These are phyloP conservation scores for Hydra vulgaris DNA, from an alignment of 30 jellyfish, hydroid and myxozoan species.

Conservation along the genomic window DNA sequence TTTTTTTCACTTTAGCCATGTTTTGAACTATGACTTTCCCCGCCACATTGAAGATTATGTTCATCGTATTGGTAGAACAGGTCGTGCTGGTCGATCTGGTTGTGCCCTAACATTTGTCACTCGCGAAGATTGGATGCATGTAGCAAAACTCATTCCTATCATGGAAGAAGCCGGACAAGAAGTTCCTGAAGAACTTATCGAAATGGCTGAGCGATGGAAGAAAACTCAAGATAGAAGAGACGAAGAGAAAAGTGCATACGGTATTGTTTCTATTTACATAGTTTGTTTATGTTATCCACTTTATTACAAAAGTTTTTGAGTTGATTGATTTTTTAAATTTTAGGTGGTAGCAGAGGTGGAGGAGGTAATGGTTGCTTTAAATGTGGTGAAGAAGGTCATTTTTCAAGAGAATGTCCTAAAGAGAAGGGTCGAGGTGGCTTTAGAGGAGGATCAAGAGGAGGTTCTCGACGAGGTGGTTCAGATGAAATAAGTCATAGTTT, in stretches of 20 bases:
- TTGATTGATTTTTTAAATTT: background rate
- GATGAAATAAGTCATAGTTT: background rate
- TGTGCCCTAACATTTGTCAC: slow-evolving; percentile 85
- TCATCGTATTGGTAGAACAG: slow-evolving; percentile 97
- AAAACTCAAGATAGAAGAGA: slow-evolving; percentile 45
- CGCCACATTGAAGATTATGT: slow-evolving; percentile 95
- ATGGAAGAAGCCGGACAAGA: slow-evolving; percentile 93
- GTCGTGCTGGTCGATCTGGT: slow-evolving; percentile 99
- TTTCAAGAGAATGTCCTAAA: slow-evolving; percentile 52
- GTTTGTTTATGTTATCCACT: background rate
- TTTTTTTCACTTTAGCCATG: slow-evolving; percentile 61
- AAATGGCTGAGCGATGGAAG: slow-evolving; percentile 76
- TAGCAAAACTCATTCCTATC: slow-evolving; percentile 65
- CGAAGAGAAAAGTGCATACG: slow-evolving; percentile 22
- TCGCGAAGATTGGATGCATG: slow-evolving; percentile 95
- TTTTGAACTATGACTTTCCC: slow-evolving; percentile 83
- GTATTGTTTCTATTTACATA: slow-evolving; percentile 1
- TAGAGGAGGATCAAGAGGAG: slow-evolving; percentile 17
- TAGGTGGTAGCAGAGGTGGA: slow-evolving; percentile 46
- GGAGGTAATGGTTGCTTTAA: slow-evolving; percentile 37
- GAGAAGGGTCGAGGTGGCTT: slow-evolving; percentile 34
- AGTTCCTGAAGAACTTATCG: slow-evolving; percentile 78
- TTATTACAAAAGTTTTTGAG: background rate
- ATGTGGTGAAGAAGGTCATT: slow-evolving; percentile 63
- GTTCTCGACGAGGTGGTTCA: slow-evolving; percentile 31